Evolutionary conservation across 2,888 invertebrate genomes (phyloP).

Genomic region (Arenicola marina): DNA sequence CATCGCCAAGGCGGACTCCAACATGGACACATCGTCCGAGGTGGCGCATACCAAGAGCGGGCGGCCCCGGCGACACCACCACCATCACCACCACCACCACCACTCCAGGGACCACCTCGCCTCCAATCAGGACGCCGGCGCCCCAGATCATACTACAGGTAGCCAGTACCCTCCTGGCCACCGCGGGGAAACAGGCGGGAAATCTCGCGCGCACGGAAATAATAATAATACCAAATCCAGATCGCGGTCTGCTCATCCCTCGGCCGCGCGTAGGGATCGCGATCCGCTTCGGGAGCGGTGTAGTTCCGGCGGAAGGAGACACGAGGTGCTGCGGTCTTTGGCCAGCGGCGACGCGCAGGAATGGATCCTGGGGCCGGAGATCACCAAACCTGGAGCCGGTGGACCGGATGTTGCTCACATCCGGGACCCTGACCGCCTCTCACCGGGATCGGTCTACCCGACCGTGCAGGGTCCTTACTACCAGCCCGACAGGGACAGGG

Average conservation of each 20-base stretch:
- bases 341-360: background rate
- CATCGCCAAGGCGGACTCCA: conserved; percentile 42
- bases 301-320: background rate
- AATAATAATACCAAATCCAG: no score
- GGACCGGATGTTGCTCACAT: background rate
- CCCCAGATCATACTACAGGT: no score
- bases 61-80: background rate
- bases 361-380: no score
- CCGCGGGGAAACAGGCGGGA: background rate
- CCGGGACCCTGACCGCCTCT: background rate
- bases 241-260: no score
- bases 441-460: background rate
- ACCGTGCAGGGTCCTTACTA: background rate
- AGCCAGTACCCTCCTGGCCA: no score
- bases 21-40: conserved; percentile 6
- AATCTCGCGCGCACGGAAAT: no score
- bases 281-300: background rate
- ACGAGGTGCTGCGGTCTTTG: background rate
- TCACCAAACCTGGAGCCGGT: background rate
- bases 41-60: background rate
- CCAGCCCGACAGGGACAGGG: background rate
- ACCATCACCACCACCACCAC: background rate
- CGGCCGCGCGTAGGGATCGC: background rate
- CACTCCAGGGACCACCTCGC: background rate
- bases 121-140: background rate